These are phyloP conservation scores for Anneissia japonica DNA, from an alignment of 35 echinoderm and acorn worm species.

Conservation along the genomic window DNA sequence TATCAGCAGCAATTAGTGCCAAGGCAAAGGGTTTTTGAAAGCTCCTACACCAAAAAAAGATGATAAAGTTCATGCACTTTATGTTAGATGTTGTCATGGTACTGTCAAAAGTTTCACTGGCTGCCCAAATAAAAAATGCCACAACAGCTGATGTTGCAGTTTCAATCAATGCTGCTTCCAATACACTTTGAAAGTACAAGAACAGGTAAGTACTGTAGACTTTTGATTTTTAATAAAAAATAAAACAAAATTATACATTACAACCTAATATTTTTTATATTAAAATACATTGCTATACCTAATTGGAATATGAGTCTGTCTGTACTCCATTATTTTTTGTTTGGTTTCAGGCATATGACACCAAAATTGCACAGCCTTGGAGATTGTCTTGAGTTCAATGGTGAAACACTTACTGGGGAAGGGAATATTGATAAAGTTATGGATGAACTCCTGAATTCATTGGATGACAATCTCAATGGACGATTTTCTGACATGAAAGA, in stretches of 20 bases:
- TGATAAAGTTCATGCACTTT: slow-evolving; percentile 42
- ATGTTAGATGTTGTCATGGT: slow-evolving; percentile 32
- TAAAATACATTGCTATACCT: background rate
- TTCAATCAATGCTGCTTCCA: slow-evolving; percentile 20
- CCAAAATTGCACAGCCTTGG: background rate
- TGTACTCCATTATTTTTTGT: background rate
- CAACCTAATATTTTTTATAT: background rate
- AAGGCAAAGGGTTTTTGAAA: slow-evolving; percentile 43
- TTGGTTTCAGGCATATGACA: background rate
- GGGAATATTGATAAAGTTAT: background rate
- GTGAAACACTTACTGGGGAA: background rate
- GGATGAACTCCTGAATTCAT: background rate
- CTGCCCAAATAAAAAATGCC: slow-evolving; percentile 17
- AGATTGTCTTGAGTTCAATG: background rate
- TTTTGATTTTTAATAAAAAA: background rate
- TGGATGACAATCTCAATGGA: background rate
- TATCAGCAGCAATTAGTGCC: background rate
- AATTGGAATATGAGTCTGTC: too few species aligned
- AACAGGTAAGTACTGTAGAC: slow-evolving; percentile 8
- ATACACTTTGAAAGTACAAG: slow-evolving; percentile 40
- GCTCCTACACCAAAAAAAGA: slow-evolving; percentile 10
- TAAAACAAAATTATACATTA: too few species aligned
- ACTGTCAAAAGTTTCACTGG: slow-evolving; percentile 34
- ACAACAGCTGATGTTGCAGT: slow-evolving; percentile 36
- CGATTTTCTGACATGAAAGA: background rate